Percentiles rank a stretch among this genome's conserved stretches.
Conservation (phyloP, 1,140 invertebrate genomes). For the Megalopta genalis region DNA sequence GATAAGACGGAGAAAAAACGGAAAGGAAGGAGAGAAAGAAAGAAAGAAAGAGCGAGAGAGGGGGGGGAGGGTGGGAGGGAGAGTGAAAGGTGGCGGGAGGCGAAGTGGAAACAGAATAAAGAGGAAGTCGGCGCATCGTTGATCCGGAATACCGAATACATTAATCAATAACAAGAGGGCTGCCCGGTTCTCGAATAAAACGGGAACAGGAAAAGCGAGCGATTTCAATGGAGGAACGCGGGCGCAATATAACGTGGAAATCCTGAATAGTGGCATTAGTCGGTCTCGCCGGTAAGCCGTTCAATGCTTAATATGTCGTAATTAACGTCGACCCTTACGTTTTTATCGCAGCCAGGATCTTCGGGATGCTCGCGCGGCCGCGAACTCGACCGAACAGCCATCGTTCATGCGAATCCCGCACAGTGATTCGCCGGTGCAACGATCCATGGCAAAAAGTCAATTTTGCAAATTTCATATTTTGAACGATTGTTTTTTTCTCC, state of each 20-base stretch:
- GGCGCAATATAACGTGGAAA: slow-evolving; percentile 40
- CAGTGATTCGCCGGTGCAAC: too few species aligned
- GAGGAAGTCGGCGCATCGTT: slow-evolving; percentile 53
- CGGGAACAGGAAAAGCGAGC: slow-evolving; percentile 35
- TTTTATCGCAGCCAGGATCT: slow-evolving; percentile 20
- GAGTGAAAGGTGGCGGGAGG: neutral
- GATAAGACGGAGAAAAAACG: slow-evolving; percentile 47
- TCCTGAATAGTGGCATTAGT: slow-evolving; percentile 56
- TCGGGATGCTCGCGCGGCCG: slow-evolving; percentile 20
- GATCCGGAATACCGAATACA: slow-evolving; percentile 63
- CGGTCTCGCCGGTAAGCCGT: slow-evolving; percentile 37
- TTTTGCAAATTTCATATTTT: too few species aligned
- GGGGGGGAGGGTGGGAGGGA: too few species aligned
- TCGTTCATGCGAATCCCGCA: too few species aligned
- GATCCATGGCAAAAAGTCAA: too few species aligned
- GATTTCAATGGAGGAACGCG: slow-evolving; percentile 45
- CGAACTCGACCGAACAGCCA: slow-evolving; percentile 12
- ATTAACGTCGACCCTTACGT: slow-evolving; percentile 50
- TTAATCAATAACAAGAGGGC: slow-evolving; percentile 60
- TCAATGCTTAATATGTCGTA: slow-evolving; percentile 59
- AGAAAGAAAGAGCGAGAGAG: too few species aligned
- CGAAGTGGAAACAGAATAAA: slow-evolving; percentile 10
- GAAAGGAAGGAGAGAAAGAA: too few species aligned
- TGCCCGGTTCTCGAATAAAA: slow-evolving; percentile 51
- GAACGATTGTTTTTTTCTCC: too few species aligned